A percentile compares a stretch with the other conserved stretches of the same genome.
Conservation (phyloP, 2,113 vertebrate species). For the Pedionomus torquatus region DNA sequence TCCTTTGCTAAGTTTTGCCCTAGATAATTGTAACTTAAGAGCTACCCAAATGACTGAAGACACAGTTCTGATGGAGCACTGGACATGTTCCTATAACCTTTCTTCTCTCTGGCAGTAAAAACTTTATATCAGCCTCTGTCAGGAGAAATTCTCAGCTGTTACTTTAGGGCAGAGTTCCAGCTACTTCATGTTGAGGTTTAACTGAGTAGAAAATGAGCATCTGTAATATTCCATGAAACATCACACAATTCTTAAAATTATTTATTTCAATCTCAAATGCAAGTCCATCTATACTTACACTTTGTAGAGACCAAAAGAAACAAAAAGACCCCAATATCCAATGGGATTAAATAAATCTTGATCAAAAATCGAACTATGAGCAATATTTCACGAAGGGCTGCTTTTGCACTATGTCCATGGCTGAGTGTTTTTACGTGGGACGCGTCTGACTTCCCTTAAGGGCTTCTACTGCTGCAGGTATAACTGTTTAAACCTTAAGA, state of each 20-base stretch:
- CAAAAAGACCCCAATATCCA: not conserved
- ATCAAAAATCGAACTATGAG: not conserved
- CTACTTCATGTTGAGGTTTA: conserved; percentile 15
- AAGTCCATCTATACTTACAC: not conserved
- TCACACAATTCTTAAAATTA: not conserved
- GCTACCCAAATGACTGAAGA: not conserved
- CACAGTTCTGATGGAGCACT: not conserved
- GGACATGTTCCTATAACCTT: not conserved
- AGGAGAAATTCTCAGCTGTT: conserved; percentile 15
- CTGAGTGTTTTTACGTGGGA: not conserved
- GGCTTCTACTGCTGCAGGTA: not conserved
- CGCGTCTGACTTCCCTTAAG: not conserved
- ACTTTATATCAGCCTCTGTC: not conserved
- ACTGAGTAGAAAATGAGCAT: conserved; percentile 34
- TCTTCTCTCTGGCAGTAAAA: not conserved
- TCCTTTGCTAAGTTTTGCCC: not conserved
- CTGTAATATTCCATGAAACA: not conserved
- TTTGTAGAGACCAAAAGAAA: not conserved
- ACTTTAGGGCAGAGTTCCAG: conserved; percentile 23
- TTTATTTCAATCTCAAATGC: not conserved
- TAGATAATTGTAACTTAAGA: not conserved
- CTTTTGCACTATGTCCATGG: not conserved
- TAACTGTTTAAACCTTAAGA: not conserved
- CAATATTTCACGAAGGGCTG: not conserved
- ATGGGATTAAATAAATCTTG: not conserved